These are phyloP conservation scores for Sogatella furcifera DNA, from an alignment of 1,140 invertebrate genomes.

Conservation along the genomic window DNA sequence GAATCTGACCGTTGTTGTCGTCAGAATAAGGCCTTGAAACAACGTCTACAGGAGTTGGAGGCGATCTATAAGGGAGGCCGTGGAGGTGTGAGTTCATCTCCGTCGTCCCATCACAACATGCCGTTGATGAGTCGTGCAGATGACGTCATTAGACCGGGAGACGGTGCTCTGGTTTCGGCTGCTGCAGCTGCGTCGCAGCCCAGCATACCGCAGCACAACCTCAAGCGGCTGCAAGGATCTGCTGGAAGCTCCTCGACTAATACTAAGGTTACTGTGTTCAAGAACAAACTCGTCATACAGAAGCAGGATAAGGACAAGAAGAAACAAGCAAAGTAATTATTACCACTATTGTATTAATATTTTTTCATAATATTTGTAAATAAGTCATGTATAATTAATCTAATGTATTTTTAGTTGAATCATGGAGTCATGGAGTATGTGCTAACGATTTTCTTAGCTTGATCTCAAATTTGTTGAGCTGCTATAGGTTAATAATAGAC, in stretches of 20 bases:
- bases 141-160: not conserved
- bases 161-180: not conserved
- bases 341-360: too few relatives aligned
- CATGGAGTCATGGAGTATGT: too few relatives aligned
- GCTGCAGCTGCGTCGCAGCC: not conserved
- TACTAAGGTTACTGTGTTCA: constrained; percentile 26
- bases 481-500: too few relatives aligned
- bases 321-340: not conserved
- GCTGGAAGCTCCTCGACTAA: constrained; percentile 12
- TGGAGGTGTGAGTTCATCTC: too few relatives aligned
- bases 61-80: not conserved
- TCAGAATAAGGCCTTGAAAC: constrained; percentile 11
- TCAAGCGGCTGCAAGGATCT: constrained; percentile 18
- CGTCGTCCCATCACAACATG: too few relatives aligned
- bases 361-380: too few relatives aligned
- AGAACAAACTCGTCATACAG: constrained; percentile 26
- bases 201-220: constrained; percentile 20
- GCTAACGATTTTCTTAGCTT: too few relatives aligned
- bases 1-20: constrained; percentile 1
- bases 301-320: constrained; percentile 19
- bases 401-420: too few relatives aligned
- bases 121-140: not conserved
- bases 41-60: constrained; percentile 6
- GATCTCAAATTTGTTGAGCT: too few relatives aligned
- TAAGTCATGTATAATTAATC: too few relatives aligned